Evolutionary conservation across 2,113 vertebrate genomes (phyloP), one percentile per base, ranked within the genome.

Genomic region (Rynchops niger): DNA sequence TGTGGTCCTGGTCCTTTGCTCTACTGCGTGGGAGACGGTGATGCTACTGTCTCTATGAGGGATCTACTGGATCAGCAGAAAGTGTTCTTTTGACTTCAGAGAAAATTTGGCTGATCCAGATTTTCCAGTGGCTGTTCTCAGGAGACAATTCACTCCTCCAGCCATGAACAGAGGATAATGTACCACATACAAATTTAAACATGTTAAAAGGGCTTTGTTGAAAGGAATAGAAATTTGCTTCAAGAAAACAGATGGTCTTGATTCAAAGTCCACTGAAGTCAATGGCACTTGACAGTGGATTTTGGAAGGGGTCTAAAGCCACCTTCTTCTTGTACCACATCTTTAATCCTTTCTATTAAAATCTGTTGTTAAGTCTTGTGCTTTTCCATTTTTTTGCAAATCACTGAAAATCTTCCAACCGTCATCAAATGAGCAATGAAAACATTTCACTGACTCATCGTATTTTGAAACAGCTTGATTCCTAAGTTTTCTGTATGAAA

Each of bases 381-480:
- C 38, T 86, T 96, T 80, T 87, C 62, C 13, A 16, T 77, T 84
- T 40, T 90, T 40, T 93, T 91, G 38, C 53, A 55, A 89, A 94
- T 32, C 40, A 70, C 29, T 61, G 66, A 89, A 96, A 95, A 94
- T 23, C 69, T 91, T 94, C 86, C 49, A 96, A 55, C 47, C 3
- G 2, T 63, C 69, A 84, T 58, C 86, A 88, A 78, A 45, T 55
- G 80, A 95, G n/a, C 19, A 91, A 19, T 25, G 56, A 95, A 96
- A 82, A 74, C 22, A 22, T 81, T 91, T 56, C 40, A 42, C 63
- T 93, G 93, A 96, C 42, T 97, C 86, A 85, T 43, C 4, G 5
- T 45, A 65, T 92, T 94, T 89, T 90, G 85, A 93, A 88, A 91
- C 82, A 93, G 30, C 61, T 96, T 90, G 63, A 76, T 96, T 97